Base-by-base conservation (phyloP, 2,888 invertebrate species). In the Aspidiotus destructor region DNA sequence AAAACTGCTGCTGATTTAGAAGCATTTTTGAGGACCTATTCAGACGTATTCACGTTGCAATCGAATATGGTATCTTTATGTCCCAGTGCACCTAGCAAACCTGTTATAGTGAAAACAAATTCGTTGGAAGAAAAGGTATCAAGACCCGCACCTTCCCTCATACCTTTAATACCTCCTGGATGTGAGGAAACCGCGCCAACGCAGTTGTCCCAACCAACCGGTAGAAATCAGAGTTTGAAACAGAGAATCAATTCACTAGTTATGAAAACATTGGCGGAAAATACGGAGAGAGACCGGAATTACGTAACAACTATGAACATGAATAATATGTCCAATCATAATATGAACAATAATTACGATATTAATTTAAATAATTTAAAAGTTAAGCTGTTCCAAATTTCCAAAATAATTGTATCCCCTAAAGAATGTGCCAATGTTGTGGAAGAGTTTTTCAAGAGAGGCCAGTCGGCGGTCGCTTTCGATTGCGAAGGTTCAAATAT, bases 401-500 rank as follows among this genome's bases (percentile, higher is more conserved):
- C 90, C 13, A 85, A 87, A 72, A 88, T 92, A 54, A 86, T 93
- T 74, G 87, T 88, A 58, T 88, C 84, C 76, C 82, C 86, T 0
- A 85, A 87, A 75, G 92, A 92, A 75, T 87, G 89, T 76, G 81
- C 85, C 55, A 84, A 87, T 74, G 82, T 92, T 70, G 84, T 78
- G 5, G 76, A 77, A 17, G 76, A 77, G 42, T 75, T 80, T 17
- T 70, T 78, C 64, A 71, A 72, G 7, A 67, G 60, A 2, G 70
- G 61, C 52, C 40, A 69, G 48, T 83, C 84, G 67, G 85, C 86
- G 70, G 82, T 95, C 28, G 90, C 92, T 0, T 85, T 95, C 75
- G 95, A 95, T 77, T 92, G 92, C 74, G 95, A 96, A 80, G 93
- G 95, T 15, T 89, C 95, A 67, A 94, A 93, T 78, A 81, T 95